Percentiles rank a stretch among this genome's conserved stretches.
phyloP scores from a whole-genome alignment of 2,888 invertebrate genomes.

The Temnothorax unifasciatus region DNA sequence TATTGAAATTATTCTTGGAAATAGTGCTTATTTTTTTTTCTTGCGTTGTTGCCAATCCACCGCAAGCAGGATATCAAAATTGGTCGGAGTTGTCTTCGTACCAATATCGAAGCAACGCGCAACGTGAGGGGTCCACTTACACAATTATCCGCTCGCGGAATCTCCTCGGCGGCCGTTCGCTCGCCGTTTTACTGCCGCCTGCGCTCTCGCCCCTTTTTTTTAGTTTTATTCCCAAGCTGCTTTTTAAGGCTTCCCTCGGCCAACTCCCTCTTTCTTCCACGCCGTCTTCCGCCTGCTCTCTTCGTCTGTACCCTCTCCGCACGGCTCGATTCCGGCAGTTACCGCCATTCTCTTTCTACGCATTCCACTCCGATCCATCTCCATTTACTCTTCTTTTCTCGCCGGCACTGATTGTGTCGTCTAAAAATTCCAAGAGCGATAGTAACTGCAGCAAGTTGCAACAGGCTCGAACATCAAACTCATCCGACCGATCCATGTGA shows the following conservation, averaged over 20 bases:
- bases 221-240: constrained; percentile 55
- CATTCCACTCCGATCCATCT: constrained; percentile 14
- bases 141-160: constrained; percentile 82
- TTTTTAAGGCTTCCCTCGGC: constrained; percentile 54
- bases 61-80: constrained; percentile 52
- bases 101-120: constrained; percentile 63
- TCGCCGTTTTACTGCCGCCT: constrained; percentile 81
- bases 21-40: background rate
- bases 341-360: constrained; percentile 39
- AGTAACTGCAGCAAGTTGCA: background rate
- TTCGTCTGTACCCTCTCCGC: constrained; percentile 40
- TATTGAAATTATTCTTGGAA: constrained; percentile 27
- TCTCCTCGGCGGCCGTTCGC: constrained; percentile 78
- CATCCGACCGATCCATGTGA: background rate
- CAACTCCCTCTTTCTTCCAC: constrained; percentile 60
- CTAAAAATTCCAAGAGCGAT: constrained; percentile 33
- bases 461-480: constrained; percentile 11
- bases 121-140: constrained; percentile 79
- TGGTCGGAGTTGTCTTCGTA: constrained; percentile 58
- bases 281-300: constrained; percentile 45
- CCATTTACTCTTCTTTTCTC: constrained; percentile 38
- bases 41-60: constrained; percentile 44
- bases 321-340: constrained; percentile 27
- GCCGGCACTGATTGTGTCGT: constrained; percentile 17
- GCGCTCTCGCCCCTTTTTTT: constrained; percentile 71